phyloP scores from a whole-genome alignment of 1,140 invertebrate species.

The Drosophila quadrilineata region DNA sequence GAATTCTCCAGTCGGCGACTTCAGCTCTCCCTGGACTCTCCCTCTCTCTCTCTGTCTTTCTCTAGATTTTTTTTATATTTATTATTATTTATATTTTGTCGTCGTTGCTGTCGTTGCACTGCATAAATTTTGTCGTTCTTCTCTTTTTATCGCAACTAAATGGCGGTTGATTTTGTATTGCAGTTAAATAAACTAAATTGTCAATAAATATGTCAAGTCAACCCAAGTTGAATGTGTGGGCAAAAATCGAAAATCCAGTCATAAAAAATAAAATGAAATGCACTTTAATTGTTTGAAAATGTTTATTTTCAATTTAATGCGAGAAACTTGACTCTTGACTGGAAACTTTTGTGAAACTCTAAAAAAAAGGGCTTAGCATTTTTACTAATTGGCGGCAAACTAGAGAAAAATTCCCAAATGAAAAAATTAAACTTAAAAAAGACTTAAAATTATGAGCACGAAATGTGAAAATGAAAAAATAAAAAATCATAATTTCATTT shows the following conservation, averaged over 20 bases:
- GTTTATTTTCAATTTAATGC: not conserved
- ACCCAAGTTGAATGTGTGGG: no score
- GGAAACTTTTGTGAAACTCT: no score
- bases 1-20: no score
- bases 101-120: constrained; percentile 12
- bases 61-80: constrained; percentile 54
- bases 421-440: constrained; percentile 27
- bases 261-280: no score
- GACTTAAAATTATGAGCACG: constrained; percentile 70
- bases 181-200: constrained; percentile 72
- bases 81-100: constrained; percentile 17
- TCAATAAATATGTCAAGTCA: constrained; percentile 30
- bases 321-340: no score
- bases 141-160: constrained; percentile 76
- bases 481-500: constrained; percentile 79
- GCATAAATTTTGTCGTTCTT: constrained; percentile 72
- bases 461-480: no score
- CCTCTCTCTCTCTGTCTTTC: no score
- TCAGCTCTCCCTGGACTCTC: no score
- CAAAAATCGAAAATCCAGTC: no score
- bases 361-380: constrained; percentile 67
- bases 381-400: constrained; percentile 67
- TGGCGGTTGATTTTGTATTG: constrained; percentile 52
- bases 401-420: constrained; percentile 4
- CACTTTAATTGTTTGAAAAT: no score